Conservation (phyloP, 37 sponge, comb jelly and placozoan genomes). For the Bolinopsis microptera region DNA sequence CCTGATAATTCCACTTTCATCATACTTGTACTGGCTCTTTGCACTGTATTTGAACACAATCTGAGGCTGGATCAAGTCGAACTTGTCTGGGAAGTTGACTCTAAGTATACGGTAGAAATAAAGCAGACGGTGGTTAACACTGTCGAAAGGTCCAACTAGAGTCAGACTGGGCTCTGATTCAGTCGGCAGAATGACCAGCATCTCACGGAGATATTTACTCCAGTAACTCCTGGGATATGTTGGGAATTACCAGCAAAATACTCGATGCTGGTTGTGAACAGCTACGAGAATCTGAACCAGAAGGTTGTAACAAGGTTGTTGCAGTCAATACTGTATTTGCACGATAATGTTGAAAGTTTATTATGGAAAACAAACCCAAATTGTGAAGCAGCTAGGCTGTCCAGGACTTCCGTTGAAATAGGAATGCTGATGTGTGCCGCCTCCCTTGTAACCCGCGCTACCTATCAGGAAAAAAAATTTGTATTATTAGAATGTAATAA, state of each 20-base stretch:
- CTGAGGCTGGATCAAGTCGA: neutral
- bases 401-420: neutral
- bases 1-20: neutral
- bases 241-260: too few relatives aligned
- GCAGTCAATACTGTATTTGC: too few relatives aligned
- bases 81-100: neutral
- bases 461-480: too few relatives aligned
- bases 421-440: neutral
- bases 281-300: too few relatives aligned
- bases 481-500: too few relatives aligned
- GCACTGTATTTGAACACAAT: neutral
- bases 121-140: neutral
- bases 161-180: neutral
- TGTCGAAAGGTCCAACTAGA: neutral
- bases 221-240: neutral
- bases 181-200: neutral
- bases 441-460: neutral
- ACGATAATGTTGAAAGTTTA: too few relatives aligned
- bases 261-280: too few relatives aligned
- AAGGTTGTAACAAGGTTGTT: too few relatives aligned
- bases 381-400: neutral
- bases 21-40: neutral
- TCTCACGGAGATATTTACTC: neutral
- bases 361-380: neutral
- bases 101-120: neutral